Percentiles rank a stretch among this genome's conserved stretches.
These are phyloP conservation scores for Rhinogobius similis DNA, from an alignment of 2,113 vertebrate genomes.

Conservation along the genomic window DNA sequence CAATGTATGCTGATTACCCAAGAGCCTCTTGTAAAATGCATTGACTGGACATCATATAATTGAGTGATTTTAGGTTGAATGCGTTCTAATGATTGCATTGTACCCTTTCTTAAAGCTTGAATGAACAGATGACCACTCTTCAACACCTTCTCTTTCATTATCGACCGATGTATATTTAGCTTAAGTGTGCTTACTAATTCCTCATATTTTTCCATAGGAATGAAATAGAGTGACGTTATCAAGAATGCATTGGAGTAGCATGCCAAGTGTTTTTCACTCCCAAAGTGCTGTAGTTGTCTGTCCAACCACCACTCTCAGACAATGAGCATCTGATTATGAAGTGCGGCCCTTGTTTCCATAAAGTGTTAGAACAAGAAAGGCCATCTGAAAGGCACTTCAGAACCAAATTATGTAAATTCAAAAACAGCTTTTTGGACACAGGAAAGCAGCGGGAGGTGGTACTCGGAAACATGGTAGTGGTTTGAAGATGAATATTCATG, in stretches of 20 bases:
- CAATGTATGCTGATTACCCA: not conserved
- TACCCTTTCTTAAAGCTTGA: constrained; percentile 2
- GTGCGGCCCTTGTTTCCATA: constrained; percentile 61
- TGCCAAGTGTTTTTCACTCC: not conserved
- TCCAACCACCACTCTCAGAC: constrained; percentile 24
- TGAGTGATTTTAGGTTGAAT: constrained; percentile 2
- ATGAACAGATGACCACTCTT: not conserved
- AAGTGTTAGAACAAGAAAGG: constrained; percentile 70
- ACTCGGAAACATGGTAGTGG: constrained; percentile 11
- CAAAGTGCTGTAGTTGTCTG: constrained; percentile 12
- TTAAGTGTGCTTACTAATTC: not conserved
- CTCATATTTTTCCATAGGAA: not conserved
- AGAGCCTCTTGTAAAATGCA: not conserved
- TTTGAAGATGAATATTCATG: constrained; percentile 73
- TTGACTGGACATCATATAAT: constrained; percentile 8
- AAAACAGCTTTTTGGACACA: constrained; percentile 72
- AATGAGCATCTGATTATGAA: constrained; percentile 75
- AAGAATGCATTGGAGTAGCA: not conserved
- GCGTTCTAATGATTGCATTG: constrained; percentile 1
- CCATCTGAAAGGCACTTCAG: constrained; percentile 77
- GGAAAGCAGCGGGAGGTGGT: constrained; percentile 43
- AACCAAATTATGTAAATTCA: constrained; percentile 78
- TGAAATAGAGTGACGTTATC: not conserved
- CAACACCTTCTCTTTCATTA: not conserved
- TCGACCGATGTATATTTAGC: not conserved